Evolutionary conservation across 2,113 vertebrate genomes (phyloP).

Genomic region (Onychorhynchus coronatus): DNA sequence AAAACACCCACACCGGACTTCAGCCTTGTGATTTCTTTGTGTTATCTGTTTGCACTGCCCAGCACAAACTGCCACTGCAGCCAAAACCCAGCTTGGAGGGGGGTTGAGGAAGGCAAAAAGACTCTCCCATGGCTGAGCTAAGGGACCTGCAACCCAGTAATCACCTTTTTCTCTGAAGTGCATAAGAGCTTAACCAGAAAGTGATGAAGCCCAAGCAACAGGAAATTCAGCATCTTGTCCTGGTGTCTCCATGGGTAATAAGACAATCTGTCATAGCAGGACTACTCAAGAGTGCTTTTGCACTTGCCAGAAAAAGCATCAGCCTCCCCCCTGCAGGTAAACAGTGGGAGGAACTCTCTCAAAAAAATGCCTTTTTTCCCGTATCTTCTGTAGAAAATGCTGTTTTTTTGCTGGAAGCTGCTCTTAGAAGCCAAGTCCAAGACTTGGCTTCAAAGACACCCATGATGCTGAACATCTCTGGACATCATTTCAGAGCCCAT

Average conservation of each 20-base stretch:
- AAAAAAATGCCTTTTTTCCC: neutral
- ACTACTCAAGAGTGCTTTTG: neutral
- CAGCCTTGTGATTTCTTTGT: neutral
- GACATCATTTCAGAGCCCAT: neutral
- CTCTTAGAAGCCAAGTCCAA: neutral
- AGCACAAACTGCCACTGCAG: neutral
- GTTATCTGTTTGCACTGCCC: neutral
- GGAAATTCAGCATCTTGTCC: neutral
- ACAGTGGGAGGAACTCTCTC: neutral
- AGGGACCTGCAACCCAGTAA: neutral
- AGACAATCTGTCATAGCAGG: neutral
- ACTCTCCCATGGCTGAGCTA: neutral
- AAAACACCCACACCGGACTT: neutral
- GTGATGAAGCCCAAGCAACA: neutral
- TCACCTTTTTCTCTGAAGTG: neutral
- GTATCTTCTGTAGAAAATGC: neutral
- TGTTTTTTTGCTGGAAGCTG: neutral
- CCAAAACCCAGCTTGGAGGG: neutral
- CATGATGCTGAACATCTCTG: neutral
- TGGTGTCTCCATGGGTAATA: neutral
- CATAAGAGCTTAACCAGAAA: neutral
- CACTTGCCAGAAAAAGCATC: neutral
- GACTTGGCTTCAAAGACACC: neutral
- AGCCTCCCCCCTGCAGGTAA: neutral
- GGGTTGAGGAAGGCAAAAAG: neutral